phyloP scores from a whole-genome alignment of 2,797 vertebrate genomes.

The Parauchenoglanis punctatus region DNA sequence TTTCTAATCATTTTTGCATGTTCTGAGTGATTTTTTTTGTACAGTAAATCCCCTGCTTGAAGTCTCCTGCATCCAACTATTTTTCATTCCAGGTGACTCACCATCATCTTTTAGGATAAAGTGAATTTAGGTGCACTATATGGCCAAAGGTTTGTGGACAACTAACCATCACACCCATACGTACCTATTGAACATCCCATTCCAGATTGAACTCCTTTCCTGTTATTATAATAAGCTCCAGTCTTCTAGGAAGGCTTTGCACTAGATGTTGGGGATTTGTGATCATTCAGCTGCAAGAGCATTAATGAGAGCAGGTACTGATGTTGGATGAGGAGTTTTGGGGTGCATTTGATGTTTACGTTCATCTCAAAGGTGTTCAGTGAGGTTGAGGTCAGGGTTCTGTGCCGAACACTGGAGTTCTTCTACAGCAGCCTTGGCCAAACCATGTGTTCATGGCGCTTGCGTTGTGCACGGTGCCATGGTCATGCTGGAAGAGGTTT shows the following conservation, averaged over 20 bases:
- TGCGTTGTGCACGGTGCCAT: too few species aligned
- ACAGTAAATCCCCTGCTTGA: too few species aligned
- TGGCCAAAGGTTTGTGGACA: not conserved
- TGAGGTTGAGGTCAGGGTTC: too few species aligned
- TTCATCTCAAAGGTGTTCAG: not conserved
- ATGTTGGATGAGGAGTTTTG: not conserved
- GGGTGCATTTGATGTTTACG: not conserved
- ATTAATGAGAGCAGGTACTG: not conserved
- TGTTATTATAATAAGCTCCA: too few species aligned
- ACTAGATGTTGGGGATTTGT: not conserved
- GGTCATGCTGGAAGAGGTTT: too few species aligned
- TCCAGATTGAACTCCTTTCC: too few species aligned
- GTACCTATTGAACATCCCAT: too few species aligned
- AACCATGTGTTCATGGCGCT: too few species aligned
- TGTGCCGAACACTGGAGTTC: too few species aligned
- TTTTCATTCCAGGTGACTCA: not conserved
- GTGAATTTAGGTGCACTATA: not conserved
- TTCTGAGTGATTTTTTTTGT: too few species aligned
- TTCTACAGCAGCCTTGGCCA: not conserved
- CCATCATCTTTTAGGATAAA: not conserved
- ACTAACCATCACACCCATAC: too few species aligned
- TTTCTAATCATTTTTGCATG: not conserved
- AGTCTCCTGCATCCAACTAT: not conserved
- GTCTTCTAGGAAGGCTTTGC: not conserved
- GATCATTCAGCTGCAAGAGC: not conserved